Conservation (phyloP, 2,888 invertebrate genomes). For the Imbricaverruca yamaguchii region DNA sequence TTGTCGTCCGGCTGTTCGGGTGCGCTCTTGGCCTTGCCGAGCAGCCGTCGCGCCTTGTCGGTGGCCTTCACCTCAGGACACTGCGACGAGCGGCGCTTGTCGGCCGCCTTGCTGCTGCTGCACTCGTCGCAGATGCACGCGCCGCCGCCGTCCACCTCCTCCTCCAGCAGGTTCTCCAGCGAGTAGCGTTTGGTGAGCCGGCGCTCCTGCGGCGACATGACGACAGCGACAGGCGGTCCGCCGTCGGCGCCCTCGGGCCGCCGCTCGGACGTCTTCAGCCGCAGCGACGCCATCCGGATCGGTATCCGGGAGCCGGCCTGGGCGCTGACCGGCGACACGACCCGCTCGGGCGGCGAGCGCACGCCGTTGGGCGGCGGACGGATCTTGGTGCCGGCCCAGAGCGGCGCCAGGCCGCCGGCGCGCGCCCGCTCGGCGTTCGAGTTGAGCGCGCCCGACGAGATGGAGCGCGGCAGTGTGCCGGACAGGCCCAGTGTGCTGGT, state of each 20-base stretch:
- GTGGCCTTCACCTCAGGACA: neutral
- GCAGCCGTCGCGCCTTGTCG: neutral
- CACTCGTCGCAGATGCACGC: neutral
- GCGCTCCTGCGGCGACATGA: slow-evolving; percentile 7
- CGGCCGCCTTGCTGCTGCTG: neutral
- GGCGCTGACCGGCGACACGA: neutral
- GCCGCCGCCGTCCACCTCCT: slow-evolving; percentile 7
- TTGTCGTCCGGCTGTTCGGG: neutral
- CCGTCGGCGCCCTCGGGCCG: neutral
- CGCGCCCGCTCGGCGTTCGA: neutral
- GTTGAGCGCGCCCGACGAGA: neutral
- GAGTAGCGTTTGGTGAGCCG: slow-evolving; percentile 19
- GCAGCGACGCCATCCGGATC: slow-evolving; percentile 11
- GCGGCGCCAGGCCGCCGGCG: neutral
- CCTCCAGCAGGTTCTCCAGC: slow-evolving; percentile 20
- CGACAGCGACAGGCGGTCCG: neutral
- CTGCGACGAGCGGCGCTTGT: slow-evolving; percentile 14
- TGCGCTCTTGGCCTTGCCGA: slow-evolving; percentile 1
- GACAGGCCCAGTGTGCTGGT: slow-evolving; percentile 17
- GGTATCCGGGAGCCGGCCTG: slow-evolving; percentile 6
- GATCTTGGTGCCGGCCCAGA: slow-evolving; percentile 15
- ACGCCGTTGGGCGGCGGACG: slow-evolving; percentile 8
- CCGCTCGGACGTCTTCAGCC: slow-evolving; percentile 12
- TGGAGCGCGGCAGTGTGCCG: slow-evolving; percentile 7
- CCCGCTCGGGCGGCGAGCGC: neutral